phyloP scores from a whole-genome alignment of 2,888 invertebrate genomes.

The Rotaria sp. region DNA sequence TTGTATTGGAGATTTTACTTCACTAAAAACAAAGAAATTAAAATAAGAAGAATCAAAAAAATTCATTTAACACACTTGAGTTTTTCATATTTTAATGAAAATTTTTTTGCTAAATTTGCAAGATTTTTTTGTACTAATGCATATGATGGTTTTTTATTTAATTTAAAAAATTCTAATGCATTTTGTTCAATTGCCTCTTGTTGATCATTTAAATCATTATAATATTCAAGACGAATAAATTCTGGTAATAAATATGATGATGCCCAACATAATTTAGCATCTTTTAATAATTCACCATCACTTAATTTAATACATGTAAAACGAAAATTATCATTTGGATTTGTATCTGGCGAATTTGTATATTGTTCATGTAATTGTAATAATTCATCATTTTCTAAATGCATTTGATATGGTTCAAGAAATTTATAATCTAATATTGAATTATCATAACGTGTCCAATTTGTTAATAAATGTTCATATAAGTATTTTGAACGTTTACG shows the following conservation, averaged over 20 bases:
- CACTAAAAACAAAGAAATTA: neutral
- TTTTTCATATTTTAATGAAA: conserved; percentile 12
- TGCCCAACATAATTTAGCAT: conserved; percentile 35
- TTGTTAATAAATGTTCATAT: conserved; percentile 34
- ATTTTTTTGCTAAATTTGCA: neutral
- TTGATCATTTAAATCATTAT: neutral
- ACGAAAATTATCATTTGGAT: neutral
- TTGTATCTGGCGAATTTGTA: neutral
- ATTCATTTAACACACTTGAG: neutral
- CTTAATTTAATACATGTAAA: conserved; percentile 32
- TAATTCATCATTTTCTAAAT: conserved; percentile 16
- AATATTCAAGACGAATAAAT: conserved; percentile 31
- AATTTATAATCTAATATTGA: conserved; percentile 36
- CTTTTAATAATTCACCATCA: conserved; percentile 33
- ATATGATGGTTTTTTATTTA: conserved; percentile 37
- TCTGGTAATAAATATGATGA: conserved; percentile 36
- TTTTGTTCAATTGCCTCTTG: conserved; percentile 28
- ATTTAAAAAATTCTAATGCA: conserved; percentile 36
- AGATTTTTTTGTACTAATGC: conserved; percentile 32
- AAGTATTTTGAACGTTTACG: conserved; percentile 34
- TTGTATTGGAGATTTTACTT: neutral
- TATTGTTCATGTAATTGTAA: conserved; percentile 30
- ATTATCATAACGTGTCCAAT: conserved; percentile 39
- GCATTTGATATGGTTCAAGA: conserved; percentile 6
- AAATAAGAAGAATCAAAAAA: neutral